Conservation (phyloP, 2,888 invertebrate species). For the Cephus pulcher region DNA sequence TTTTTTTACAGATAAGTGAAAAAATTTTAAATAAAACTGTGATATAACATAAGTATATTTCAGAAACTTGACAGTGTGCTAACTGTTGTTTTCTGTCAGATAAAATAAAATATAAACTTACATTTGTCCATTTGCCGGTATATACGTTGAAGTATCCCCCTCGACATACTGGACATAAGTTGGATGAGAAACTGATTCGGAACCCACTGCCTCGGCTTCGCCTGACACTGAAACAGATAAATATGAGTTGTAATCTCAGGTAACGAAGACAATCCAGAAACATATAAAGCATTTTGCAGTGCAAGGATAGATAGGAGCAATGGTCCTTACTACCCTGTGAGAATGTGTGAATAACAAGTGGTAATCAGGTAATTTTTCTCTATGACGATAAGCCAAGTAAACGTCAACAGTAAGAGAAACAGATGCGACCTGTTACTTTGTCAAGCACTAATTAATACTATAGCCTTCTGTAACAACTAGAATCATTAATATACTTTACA, state of each 20-base stretch:
- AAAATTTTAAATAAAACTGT: not conserved
- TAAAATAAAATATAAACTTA: conserved; percentile 57
- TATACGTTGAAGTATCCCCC: conserved; percentile 70
- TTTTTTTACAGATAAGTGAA: not conserved
- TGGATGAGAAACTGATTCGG: conserved; percentile 71
- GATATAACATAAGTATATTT: not conserved
- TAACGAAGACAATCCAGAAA: not conserved
- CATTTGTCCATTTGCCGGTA: conserved; percentile 76
- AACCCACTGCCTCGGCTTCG: conserved; percentile 68
- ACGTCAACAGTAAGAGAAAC: not conserved
- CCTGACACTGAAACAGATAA: conserved; percentile 63
- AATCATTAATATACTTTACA: not conserved
- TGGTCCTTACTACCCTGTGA: not conserved
- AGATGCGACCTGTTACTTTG: not conserved
- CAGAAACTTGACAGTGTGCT: not conserved
- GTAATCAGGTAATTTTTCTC: not conserved
- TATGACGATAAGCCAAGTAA: not conserved
- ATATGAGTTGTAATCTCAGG: not conserved
- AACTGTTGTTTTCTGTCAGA: not conserved
- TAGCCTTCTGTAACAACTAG: not conserved
- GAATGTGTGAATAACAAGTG: not conserved
- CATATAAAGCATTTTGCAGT: not conserved
- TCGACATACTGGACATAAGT: conserved; percentile 75
- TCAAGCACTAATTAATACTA: not conserved
- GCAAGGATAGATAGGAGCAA: not conserved